These are phyloP conservation scores for Eilema caniola DNA, from an alignment of 2,888 invertebrate genomes.

Conservation along the genomic window DNA sequence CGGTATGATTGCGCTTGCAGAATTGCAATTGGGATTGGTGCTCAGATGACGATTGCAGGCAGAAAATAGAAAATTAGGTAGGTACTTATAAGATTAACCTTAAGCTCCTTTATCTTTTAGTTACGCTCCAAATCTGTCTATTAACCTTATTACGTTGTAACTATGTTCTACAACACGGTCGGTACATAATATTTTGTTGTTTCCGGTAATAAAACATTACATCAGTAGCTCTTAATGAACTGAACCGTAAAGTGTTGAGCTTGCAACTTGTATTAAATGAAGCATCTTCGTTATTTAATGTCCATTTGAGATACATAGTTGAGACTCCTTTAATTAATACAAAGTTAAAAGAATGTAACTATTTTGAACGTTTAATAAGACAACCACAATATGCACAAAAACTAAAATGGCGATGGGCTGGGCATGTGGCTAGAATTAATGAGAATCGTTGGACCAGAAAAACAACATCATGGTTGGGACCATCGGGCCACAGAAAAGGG, in stretches of 20 bases:
- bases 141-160: conserved; percentile 44
- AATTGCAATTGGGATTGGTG: background rate
- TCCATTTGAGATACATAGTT: background rate
- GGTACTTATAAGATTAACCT: conserved; percentile 8
- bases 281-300: conserved; percentile 27
- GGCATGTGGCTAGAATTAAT: too few species aligned
- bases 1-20: background rate
- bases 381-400: too few species aligned
- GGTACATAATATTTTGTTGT: conserved; percentile 37
- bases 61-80: background rate
- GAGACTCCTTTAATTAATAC: background rate
- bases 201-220: conserved; percentile 51
- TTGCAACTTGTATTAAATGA: conserved; percentile 23
- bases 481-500: too few species aligned
- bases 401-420: too few species aligned
- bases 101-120: conserved; percentile 7
- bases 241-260: conserved; percentile 28
- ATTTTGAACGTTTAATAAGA: background rate
- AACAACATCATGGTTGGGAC: too few species aligned
- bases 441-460: too few species aligned
- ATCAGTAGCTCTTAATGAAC: conserved; percentile 37
- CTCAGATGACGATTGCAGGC: background rate
- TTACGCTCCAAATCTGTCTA: conserved; percentile 28
- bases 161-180: conserved; percentile 15
- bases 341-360: background rate